Evolutionary conservation across 2,888 invertebrate genomes (phyloP), one percentile per base, ranked within the genome.

Genomic region (Ornithoptera alexandrae): DNA sequence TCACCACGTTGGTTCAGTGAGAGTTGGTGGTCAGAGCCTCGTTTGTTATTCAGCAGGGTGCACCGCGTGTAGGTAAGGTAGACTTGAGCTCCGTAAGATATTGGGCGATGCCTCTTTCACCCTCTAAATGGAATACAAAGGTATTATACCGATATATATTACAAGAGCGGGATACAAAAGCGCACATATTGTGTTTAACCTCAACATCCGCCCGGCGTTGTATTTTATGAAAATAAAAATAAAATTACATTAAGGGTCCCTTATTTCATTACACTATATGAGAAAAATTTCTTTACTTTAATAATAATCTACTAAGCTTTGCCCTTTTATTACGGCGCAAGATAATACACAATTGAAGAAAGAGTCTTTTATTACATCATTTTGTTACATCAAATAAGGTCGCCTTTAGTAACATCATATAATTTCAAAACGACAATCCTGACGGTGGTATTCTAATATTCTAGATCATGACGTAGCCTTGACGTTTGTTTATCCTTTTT

Each of bases 321-420:
- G 60, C 65, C 46, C 30, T 64, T 68, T 69, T 69, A 62, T 69
- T 69, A 61, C 65, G 60, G 42, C 39, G 60, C 56, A 46, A 46
- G 20, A 69, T 69, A 69, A 69, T 65, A 65, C 39, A 69, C 65
- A 65, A 69, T 69, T 65, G 65, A 65, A 65, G 69, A 69, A 69
- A 57, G 62, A 62, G 62, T 57, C 61, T 65, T 65, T 69, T 69
- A 69, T 69, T 62, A 65, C 69, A 62, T 68, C 64, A 68, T 63
- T 63, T 62, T 68, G 62, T 46, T 50, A 68, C 63, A 68, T 69
- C 65, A 69, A 69, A 69, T 65, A 69, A 65, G 62, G 46, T 61
- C 30, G 60, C 30, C 57, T 64, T 36, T 53, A 56, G 60, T 59
- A 53, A 68, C 64, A 39, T 50, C 59, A 64, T 59, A 64, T 64